Base-by-base conservation (phyloP, 2,888 invertebrate genomes). In the Eurytoma californica region DNA sequence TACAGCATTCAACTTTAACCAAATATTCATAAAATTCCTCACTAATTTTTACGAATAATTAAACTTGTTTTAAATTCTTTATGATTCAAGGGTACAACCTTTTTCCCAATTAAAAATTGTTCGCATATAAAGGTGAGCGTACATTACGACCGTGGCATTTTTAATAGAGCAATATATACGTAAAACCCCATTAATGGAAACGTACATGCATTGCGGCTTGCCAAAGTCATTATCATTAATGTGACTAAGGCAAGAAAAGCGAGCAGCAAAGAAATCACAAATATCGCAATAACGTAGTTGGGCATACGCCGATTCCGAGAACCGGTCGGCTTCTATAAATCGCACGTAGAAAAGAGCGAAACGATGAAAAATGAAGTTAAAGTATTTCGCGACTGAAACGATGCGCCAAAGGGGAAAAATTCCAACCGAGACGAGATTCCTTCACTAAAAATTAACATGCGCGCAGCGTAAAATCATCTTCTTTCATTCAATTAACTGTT, bases 161-260 rank as follows among this genome's bases (percentile, higher is more conserved):
- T 68, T 72, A 73, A 53, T 58, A 65, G 73, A 77, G 68, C 65
- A 58, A 60, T 65, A 68, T 58, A 69, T 57, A 70, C 58, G 58
- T 30, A 66, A 73, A 73, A 68, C 73, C 58, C 66, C 80, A 73
- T 70, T 70, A 66, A 77, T 80, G 77, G 72, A 65, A 65, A 61
- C 18, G 67, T 53, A 65, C 55, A 77, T 65, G 51, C 5, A 51
- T 20, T 63, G 63, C 57, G 60, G 55, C 74, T 67, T 66, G 66
- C 72, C 80, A 72, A 77, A 80, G 77, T 77, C 77, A 77, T 80
- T 77, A 77, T 80, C 80, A 75, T 80, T 74, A 74, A 70, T 58
- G 76, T 57, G 53, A 57, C 61, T 13, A 55, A 61, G n/a, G 61
- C 72, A 58, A 65, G 53, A 63, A 55, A 20, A 20, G 39, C 63